Evolutionary conservation across 2,888 invertebrate species (phyloP), one percentile per base, ranked within the genome.

Genomic region (Trichogramma evanescens): DNA sequence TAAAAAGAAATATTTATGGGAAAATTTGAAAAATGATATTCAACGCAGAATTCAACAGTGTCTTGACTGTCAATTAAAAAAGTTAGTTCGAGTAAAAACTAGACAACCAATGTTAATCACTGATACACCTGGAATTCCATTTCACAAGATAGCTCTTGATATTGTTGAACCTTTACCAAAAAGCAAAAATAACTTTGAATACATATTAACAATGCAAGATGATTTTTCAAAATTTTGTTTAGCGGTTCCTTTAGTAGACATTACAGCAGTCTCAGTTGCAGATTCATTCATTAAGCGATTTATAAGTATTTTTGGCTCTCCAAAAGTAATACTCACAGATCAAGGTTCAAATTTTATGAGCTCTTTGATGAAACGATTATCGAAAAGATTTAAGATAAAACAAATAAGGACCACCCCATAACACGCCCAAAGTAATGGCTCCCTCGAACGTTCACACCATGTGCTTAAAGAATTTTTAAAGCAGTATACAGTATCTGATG

Each of bases 271-370:
- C 53, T 48, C 69, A 61, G 60, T 68, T 3, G 65, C 65, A 1
- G 61, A 65, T n/a, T 65, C 65, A 1, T 63, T 67, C 26, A 50
- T 67, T 4, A 64, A 66, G 48, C 13, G 63, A 2, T 66, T 66
- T 7, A 59, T 69, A 5, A 62, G 64, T 26, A 53, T 53, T 7
- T 66, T 65, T 26, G 68, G 68, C 1, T 41, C 65, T 2, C 68
- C 68, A 0, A 62, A 60, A 40, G 9, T 42, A 4, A 41, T 66
- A 1, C 10, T 69, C 8, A 67, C 68, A 0, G 69, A 71, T 42
- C 66, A 67, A 57, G 68, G 69, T 0, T 54, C 62, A 6, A 66
- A 67, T 49, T 69, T 70, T 26, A 9, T 63, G 2, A 66, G 66
- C 6, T 43, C 50, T 1, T 38, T 69, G 5, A 61, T 69, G 49